A percentile compares a stretch with the other conserved stretches of the same genome.
These are phyloP conservation scores for Narcine bancroftii DNA, from an alignment of 2,113 vertebrate species.

Conservation along the genomic window DNA sequence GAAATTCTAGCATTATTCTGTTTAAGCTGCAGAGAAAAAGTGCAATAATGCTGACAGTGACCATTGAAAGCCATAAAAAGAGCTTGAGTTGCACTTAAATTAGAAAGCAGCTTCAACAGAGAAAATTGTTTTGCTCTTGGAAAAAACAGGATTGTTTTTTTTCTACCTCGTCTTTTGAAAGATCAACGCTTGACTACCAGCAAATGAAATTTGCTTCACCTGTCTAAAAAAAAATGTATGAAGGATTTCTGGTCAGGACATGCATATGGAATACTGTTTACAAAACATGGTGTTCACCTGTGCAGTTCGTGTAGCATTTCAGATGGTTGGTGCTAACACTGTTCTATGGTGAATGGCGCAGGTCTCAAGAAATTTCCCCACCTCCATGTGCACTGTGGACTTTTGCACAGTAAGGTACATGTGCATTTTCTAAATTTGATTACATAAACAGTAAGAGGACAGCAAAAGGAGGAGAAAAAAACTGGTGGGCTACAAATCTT, in stretches of 20 bases:
- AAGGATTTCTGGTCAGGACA: slow-evolving; percentile 30
- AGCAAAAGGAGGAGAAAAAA: neutral
- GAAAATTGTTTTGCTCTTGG: slow-evolving; percentile 31
- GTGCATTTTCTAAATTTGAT: neutral
- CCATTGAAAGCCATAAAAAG: slow-evolving; percentile 16
- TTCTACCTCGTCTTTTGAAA: slow-evolving; percentile 29
- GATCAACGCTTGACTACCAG: slow-evolving; percentile 21
- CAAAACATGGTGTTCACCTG: slow-evolving; percentile 4
- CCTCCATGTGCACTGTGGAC: neutral
- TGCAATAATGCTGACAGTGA: slow-evolving; percentile 12
- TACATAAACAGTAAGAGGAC: neutral
- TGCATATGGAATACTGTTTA: slow-evolving; percentile 5
- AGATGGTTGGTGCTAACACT: slow-evolving; percentile 25
- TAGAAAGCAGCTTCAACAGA: slow-evolving; percentile 26
- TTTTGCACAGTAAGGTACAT: slow-evolving; percentile 3
- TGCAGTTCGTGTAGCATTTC: slow-evolving; percentile 1
- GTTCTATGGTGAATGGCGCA: slow-evolving; percentile 1
- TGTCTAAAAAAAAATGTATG: slow-evolving; percentile 23
- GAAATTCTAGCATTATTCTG: slow-evolving; percentile 14
- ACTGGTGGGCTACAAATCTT: slow-evolving; percentile 11
- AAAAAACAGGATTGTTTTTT: slow-evolving; percentile 29
- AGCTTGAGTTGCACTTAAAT: slow-evolving; percentile 16
- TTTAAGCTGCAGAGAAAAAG: slow-evolving; percentile 29
- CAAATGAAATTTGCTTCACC: slow-evolving; percentile 31
- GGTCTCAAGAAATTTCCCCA: slow-evolving; percentile 28